Conservation (phyloP, 30 jellyfish, hydroid and myxozoan genomes). For the Pseudorhiza aurosa region DNA sequence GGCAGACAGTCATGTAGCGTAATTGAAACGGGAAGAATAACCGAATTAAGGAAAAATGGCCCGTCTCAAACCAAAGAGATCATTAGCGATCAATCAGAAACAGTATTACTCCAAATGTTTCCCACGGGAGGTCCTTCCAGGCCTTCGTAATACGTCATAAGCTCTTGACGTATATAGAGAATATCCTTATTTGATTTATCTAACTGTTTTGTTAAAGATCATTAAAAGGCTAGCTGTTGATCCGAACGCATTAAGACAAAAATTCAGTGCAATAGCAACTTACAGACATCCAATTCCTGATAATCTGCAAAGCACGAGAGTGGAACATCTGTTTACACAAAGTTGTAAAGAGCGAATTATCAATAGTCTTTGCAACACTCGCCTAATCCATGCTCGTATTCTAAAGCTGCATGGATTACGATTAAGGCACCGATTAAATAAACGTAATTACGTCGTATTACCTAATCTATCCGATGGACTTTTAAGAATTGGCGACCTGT, state of each 20-base stretch:
- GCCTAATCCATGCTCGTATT: not conserved
- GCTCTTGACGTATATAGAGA: no score
- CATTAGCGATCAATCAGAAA: no score
- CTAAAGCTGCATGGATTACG: not conserved
- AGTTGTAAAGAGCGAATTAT: not conserved
- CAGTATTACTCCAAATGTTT: no score
- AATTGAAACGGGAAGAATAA: no score
- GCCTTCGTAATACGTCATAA: no score
- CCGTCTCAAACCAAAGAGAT: no score
- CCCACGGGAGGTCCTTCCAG: no score
- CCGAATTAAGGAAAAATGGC: no score
- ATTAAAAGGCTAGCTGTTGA: not conserved
- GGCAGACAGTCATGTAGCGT: no score
- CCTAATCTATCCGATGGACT: not conserved
- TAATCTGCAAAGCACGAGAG: conserved; percentile 1
- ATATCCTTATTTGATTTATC: not conserved
- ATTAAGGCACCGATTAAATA: not conserved
- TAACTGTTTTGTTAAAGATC: not conserved
- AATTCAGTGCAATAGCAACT: not conserved
- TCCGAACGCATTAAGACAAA: not conserved
- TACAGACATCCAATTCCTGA: not conserved
- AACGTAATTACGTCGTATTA: not conserved
- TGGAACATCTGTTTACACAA: conserved; percentile 8
- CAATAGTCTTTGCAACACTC: not conserved
- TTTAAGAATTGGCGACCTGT: not conserved